Conservation (phyloP, 2,888 invertebrate species). For the Pecten maximus region DNA sequence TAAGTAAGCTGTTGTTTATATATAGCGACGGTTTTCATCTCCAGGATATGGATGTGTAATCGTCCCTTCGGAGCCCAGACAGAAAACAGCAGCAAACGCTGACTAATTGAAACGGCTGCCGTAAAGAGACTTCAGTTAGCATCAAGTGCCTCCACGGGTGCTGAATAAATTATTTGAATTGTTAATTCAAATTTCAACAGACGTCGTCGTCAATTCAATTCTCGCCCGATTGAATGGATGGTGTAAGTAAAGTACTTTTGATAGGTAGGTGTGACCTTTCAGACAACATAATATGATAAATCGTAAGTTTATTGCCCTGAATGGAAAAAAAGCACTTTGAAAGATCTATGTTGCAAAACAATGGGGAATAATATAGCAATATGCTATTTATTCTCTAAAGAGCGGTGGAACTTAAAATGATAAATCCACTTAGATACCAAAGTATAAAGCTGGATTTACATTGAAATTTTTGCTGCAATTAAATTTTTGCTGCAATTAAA, state of each 20-base stretch:
- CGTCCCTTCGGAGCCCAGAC: not conserved
- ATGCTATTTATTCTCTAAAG: not conserved
- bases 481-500: no score
- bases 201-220: not conserved
- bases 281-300: not conserved
- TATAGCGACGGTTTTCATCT: not conserved
- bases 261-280: not conserved
- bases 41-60: not conserved
- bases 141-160: not conserved
- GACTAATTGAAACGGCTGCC: conserved; percentile 1
- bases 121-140: not conserved
- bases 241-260: not conserved
- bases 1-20: not conserved
- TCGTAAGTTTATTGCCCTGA: not conserved
- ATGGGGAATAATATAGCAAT: not conserved
- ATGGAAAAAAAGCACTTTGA: not conserved
- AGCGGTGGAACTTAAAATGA: not conserved
- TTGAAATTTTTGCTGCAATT: no score
- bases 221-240: not conserved
- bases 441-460: not conserved
- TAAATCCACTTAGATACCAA: not conserved
- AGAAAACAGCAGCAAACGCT: not conserved
- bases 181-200: conserved; percentile 17
- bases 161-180: not conserved
- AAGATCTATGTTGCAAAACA: not conserved